These are phyloP conservation scores for Trichoplusia ni DNA, from an alignment of 1,140 invertebrate species.

Conservation along the genomic window DNA sequence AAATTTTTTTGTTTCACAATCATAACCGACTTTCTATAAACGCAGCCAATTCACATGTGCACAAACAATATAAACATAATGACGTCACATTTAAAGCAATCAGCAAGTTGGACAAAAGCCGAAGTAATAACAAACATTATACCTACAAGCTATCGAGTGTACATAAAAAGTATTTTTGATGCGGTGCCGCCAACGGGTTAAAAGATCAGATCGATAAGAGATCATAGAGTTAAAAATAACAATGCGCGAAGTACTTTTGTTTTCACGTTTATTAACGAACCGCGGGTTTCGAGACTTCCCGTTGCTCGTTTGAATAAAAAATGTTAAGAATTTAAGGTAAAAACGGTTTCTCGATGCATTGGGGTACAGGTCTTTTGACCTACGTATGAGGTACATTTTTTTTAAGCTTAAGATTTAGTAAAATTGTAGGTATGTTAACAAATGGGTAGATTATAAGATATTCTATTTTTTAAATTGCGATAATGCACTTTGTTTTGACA, in stretches of 20 bases:
- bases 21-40: too few species aligned
- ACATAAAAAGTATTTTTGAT: constrained; percentile 43
- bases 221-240: constrained; percentile 56
- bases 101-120: constrained; percentile 4
- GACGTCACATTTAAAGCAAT: constrained; percentile 9
- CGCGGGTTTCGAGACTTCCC: background rate
- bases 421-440: too few species aligned
- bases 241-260: constrained; percentile 50
- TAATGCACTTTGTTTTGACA: too few species aligned
- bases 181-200: constrained; percentile 46
- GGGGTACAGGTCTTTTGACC: too few species aligned
- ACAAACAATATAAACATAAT: background rate
- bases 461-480: too few species aligned
- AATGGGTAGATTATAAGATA: too few species aligned
- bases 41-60: background rate
- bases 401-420: too few species aligned
- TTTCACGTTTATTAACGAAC: constrained; percentile 27
- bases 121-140: constrained; percentile 35
- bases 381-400: too few species aligned
- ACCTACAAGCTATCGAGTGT: constrained; percentile 24
- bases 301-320: background rate
- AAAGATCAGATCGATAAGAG: constrained; percentile 58
- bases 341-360: too few species aligned
- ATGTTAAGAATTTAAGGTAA: too few species aligned
- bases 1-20: too few species aligned